Percentiles rank a stretch among this genome's conserved stretches.
phyloP scores from a whole-genome alignment of 2,113 vertebrate species.

The Bubo scandiacus region DNA sequence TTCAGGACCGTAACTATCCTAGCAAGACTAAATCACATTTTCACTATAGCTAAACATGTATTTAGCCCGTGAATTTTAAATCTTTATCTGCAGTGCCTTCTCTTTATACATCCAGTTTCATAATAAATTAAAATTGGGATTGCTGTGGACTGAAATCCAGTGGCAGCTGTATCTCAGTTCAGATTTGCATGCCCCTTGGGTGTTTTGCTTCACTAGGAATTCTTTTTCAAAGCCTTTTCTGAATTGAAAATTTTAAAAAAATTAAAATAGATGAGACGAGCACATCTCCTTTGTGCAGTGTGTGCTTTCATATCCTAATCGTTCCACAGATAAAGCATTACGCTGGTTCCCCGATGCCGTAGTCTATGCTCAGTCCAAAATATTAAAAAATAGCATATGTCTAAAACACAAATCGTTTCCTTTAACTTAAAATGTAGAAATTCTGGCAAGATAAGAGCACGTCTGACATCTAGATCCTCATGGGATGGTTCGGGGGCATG shows the following conservation, averaged over 20 bases:
- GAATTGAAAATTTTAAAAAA: neutral
- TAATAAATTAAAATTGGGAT: neutral
- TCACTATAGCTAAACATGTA: neutral
- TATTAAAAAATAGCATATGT: neutral
- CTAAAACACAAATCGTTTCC: neutral
- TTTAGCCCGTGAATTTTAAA: neutral
- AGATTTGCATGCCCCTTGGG: neutral
- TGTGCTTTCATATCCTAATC: neutral
- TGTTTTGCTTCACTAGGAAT: neutral
- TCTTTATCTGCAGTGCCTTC: neutral
- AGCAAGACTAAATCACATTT: neutral
- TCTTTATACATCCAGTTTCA: neutral
- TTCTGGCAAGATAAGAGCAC: neutral
- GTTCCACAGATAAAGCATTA: neutral
- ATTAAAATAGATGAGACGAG: neutral
- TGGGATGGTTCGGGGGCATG: neutral
- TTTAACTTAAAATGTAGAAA: neutral
- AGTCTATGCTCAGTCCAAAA: neutral
- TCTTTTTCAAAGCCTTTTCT: neutral
- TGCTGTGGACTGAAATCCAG: neutral
- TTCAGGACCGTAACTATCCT: neutral
- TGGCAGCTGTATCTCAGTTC: neutral
- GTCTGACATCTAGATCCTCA: accelerated
- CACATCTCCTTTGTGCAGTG: neutral
- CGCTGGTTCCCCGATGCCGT: neutral